These are phyloP conservation scores for Cettia cetti DNA, from an alignment of 2,113 vertebrate genomes.

Conservation along the genomic window DNA sequence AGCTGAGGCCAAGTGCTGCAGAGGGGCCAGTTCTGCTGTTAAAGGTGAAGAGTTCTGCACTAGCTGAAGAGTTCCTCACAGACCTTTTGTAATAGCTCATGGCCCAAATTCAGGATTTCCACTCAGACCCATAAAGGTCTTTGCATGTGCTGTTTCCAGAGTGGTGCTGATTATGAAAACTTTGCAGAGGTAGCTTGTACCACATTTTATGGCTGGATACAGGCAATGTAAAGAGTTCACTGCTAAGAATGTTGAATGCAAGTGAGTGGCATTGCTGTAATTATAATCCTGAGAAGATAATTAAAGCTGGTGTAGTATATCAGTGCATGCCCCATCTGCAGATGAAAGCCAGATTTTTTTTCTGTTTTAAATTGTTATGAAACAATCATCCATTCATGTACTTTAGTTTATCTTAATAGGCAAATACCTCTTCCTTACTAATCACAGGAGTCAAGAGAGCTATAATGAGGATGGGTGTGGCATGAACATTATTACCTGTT, in stretches of 20 bases:
- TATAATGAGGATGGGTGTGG: not conserved
- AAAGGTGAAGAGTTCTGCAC: not conserved
- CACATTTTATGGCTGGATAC: not conserved
- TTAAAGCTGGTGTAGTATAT: not conserved
- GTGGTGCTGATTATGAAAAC: not conserved
- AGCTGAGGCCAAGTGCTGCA: not conserved
- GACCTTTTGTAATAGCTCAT: not conserved
- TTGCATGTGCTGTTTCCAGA: not conserved
- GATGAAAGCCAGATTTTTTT: not conserved
- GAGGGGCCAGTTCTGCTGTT: not conserved
- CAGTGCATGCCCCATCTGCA: not conserved
- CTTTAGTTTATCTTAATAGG: not conserved
- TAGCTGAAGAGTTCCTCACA: not conserved
- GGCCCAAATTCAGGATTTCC: not conserved
- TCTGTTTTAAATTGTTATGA: not conserved
- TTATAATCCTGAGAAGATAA: not conserved
- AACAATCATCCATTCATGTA: not conserved
- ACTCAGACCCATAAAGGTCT: not conserved
- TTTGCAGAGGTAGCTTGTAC: not conserved
- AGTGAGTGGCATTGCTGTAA: slow-evolving; percentile 7
- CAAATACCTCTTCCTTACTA: not conserved
- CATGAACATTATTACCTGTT: not conserved
- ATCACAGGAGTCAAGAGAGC: not conserved
- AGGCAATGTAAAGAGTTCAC: not conserved
- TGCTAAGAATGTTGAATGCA: not conserved